phyloP scores from a whole-genome alignment of 2,888 invertebrate genomes.

The Scaptomyza flava region DNA sequence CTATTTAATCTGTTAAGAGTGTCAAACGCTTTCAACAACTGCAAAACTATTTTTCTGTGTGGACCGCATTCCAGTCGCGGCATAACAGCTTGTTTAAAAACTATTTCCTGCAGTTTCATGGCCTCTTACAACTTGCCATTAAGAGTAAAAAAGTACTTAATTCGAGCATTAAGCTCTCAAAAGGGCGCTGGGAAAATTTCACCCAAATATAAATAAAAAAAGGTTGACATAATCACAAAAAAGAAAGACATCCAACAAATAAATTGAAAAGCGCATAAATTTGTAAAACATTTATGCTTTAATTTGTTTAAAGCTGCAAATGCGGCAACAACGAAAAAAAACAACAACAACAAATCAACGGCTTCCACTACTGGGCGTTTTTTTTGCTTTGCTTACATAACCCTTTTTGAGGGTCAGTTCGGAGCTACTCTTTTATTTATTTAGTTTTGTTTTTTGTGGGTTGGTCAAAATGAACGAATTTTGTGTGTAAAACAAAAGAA shows the following conservation, averaged over 20 bases:
- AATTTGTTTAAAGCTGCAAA: conserved; percentile 26
- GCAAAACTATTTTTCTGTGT: conserved; percentile 13
- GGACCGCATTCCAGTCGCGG: conserved; percentile 47
- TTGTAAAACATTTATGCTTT: conserved; percentile 62
- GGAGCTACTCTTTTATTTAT: conserved; percentile 3
- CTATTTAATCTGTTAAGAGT: conserved; percentile 20
- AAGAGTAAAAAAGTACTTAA: conserved; percentile 1
- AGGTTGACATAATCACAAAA: conserved; percentile 47
- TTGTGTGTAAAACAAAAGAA: conserved; percentile 24
- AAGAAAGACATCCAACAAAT: conserved; percentile 7
- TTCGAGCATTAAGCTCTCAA: conserved; percentile 8
- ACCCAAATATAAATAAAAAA: background rate
- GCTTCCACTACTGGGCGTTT: conserved; percentile 65
- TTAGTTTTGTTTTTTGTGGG: conserved; percentile 23
- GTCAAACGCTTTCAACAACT: conserved; percentile 48
- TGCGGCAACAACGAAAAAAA: conserved; percentile 34
- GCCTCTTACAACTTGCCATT: conserved; percentile 8
- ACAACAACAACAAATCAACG: conserved; percentile 10
- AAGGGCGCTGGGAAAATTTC: conserved; percentile 29
- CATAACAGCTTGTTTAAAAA: conserved; percentile 11
- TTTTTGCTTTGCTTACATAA: conserved; percentile 53
- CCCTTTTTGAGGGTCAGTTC: conserved; percentile 56
- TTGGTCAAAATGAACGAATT: conserved; percentile 57
- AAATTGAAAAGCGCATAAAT: conserved; percentile 67
- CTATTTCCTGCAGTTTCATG: conserved; percentile 33